Evolutionary conservation across 2,113 vertebrate genomes (phyloP), one percentile per base, ranked within the genome.

Genomic region (Macquaria australasica): DNA sequence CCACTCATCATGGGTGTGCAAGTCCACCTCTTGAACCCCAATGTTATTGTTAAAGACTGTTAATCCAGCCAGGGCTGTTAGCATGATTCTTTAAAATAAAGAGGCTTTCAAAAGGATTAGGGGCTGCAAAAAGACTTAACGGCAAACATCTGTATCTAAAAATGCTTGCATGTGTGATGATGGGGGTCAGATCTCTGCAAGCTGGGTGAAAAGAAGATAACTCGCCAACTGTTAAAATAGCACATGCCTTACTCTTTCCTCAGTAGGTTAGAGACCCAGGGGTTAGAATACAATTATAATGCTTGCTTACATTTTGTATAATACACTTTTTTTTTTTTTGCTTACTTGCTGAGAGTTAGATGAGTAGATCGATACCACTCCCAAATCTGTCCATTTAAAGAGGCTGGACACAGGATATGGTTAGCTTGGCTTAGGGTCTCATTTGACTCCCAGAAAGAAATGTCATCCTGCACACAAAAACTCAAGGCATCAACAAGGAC

Each of bases 111-210:
- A 23, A 74, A 41, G 14, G 55, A 71, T 56, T 51, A 43, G 48
- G 43, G 23, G 45, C 21, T 43, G 45, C 25, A 64, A 10, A 59
- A 51, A 45, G 39, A 37, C 50, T 14, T 31, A 43, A 60, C 6
- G 6, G 18, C 50, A 72, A 66, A 79, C 56, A 78, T 21, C 2
- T 82, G 63, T n/a, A 48, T 23, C 16, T 12, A 23, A 56, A 83
- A 77, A 56, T 5, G 34, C 43, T 70, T 72, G 43, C 71, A 83
- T 18, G 34, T 80, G 58, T 62, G 41, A 70, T 48, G 37, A 67
- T 37, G 68, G 6, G 16, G 11, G 37, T 71, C 45, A 68, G 39
- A 73, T 37, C 8, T 76, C 28, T 63, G 41, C 18, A 31, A 31
- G 51, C 59, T 23, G 23, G 55, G 14, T 41, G 70, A 60, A 45